Base-by-base conservation (phyloP, 2,797 vertebrate species). In the Lutjanus campechanus region DNA sequence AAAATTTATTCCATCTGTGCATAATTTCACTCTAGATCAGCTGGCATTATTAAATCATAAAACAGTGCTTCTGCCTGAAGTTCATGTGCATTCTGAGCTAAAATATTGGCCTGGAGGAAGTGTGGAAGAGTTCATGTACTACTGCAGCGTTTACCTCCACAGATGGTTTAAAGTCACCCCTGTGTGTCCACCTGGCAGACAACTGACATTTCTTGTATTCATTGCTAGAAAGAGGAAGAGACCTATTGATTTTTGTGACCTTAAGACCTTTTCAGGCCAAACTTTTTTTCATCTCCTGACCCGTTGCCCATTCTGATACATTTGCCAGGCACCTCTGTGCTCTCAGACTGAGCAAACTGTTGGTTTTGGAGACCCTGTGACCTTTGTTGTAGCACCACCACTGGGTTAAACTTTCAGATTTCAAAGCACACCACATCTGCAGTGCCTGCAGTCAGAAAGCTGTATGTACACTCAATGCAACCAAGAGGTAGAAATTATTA, bases 181-280 rank as follows among this genome's bases (percentile, higher is more conserved):
- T 72, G 3, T 78, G 20, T 46, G 43, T 70, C 59, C 1, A 11
- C 47, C 4, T 46, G n/a, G 44, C 58, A 68, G 66, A 67, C 44
- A 58, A 25, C 78, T 76, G 59, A 73, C 19, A 65, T 64, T 51
- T 10, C 15, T 11, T 76, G 1, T 36, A 36, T 55, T 59, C 40
- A 15, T 36, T 81, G 68, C 8, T 20, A 76, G 71, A 29, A 53
- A 68, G 55, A 71, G 47, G 20, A 69, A 25, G 19, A 47, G 25
- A 25, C 9, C 2, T 65, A 90, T 87, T 51, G 84, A 89, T 92
- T 88, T 22, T 3, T 10, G 0, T 78, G 84, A 92, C 89, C 85
- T 6, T 0, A 0, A 51, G 73, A 85, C 81, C 76, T 92, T 81
- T 85, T 40, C 63, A 56, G 53, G 47, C 50, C 29, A 88, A 84